Conservation (phyloP, 2,888 invertebrate species). For the Nephrocerus scutellatus region DNA sequence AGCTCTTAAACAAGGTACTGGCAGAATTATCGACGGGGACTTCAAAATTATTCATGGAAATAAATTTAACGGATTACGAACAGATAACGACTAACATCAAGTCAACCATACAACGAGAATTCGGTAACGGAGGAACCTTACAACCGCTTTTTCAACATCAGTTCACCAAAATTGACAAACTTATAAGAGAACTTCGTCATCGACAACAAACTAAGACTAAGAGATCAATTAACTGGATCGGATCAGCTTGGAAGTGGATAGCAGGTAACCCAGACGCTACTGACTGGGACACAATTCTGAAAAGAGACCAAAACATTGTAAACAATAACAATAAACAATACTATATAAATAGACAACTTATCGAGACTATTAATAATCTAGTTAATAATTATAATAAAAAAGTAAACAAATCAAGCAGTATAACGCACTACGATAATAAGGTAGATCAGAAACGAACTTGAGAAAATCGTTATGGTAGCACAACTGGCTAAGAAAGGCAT, state of each 20-base stretch:
- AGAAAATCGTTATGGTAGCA: conserved; percentile 13
- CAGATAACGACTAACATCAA: too few relatives aligned
- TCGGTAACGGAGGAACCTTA: background rate
- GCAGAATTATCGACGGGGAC: conserved; percentile 3
- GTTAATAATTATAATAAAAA: conserved; percentile 11
- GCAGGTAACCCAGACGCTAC: too few relatives aligned
- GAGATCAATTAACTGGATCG: conserved; percentile 14
- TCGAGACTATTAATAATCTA: conserved; percentile 2
- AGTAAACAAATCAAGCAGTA: conserved; percentile 1
- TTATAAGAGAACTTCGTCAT: conserved; percentile 4
- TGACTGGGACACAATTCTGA: too few relatives aligned
- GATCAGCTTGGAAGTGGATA: too few relatives aligned
- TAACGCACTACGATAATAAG: background rate
- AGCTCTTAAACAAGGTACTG: too few relatives aligned
- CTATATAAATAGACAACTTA: conserved; percentile 10
- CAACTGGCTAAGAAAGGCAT: conserved; percentile 19
- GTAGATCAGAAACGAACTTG: background rate
- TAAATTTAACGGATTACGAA: conserved; percentile 6
- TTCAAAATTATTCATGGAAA: conserved; percentile 9
- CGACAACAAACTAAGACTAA: conserved; percentile 4
- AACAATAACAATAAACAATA: too few relatives aligned
- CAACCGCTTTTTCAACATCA: too few relatives aligned
- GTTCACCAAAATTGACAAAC: too few relatives aligned
- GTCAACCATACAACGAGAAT: too few relatives aligned
- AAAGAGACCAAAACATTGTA: too few relatives aligned